A percentile compares a stretch with the other conserved stretches of the same genome.
Evolutionary conservation across 1,140 invertebrate species (phyloP).

Genomic region (Papilio dardanus): DNA sequence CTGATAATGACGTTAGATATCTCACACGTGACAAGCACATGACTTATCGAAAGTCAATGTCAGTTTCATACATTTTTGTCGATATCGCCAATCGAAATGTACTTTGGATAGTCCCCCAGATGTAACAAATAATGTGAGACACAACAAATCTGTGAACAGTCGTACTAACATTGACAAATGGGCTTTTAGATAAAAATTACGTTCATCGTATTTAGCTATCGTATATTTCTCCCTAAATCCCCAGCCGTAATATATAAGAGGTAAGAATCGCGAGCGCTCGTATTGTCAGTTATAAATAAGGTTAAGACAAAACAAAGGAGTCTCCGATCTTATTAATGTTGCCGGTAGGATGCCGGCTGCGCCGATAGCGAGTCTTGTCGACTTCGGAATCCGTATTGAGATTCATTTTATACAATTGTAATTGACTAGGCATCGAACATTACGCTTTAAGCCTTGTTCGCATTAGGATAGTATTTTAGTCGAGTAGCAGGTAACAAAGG

Average conservation of each 20-base stretch:
- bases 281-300: conserved; percentile 58
- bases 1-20: too few relatives aligned
- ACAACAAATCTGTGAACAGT: conserved; percentile 13
- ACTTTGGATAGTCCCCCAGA: too few relatives aligned
- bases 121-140: not conserved
- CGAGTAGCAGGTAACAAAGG: too few relatives aligned
- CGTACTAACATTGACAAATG: conserved; percentile 28
- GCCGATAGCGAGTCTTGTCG: conserved; percentile 14
- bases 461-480: too few relatives aligned
- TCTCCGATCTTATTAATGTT: conserved; percentile 60
- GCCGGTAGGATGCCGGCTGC: conserved; percentile 51
- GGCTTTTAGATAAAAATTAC: conserved; percentile 38
- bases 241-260: conserved; percentile 45
- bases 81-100: too few relatives aligned
- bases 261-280: conserved; percentile 45
- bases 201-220: conserved; percentile 17
- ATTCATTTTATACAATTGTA: conserved; percentile 36
- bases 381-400: conserved; percentile 16
- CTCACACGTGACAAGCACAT: too few relatives aligned
- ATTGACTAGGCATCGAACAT: conserved; percentile 18
- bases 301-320: conserved; percentile 63
- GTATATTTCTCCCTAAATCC: conserved; percentile 36
- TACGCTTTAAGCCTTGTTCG: too few relatives aligned
- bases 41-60: too few relatives aligned
- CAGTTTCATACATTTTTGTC: too few relatives aligned